A percentile compares a stretch with the other conserved stretches of the same genome.
phyloP scores from a whole-genome alignment of 2,113 vertebrate genomes.

The Tringa solitaria region DNA sequence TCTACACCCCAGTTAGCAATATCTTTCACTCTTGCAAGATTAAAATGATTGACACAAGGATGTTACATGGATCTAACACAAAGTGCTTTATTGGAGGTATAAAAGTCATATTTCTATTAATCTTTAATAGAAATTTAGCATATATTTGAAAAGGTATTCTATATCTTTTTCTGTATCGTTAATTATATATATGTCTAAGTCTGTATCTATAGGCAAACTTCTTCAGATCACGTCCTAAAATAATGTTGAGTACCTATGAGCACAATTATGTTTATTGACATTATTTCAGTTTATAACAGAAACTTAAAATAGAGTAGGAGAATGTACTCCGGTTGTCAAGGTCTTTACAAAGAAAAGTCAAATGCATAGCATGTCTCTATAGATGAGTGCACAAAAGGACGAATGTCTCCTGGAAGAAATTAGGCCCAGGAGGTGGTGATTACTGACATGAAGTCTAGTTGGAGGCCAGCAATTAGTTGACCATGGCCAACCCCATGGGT shows the following conservation, averaged over 20 bases:
- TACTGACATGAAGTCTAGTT: too few species aligned
- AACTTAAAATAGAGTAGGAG: neutral
- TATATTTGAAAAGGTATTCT: neutral
- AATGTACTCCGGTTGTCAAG: neutral
- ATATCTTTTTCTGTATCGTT: neutral
- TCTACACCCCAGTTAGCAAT: neutral
- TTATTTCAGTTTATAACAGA: neutral
- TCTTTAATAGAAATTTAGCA: neutral
- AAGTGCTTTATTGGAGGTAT: neutral
- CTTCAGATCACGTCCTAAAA: neutral
- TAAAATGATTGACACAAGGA: neutral
- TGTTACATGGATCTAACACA: rapidly evolving
- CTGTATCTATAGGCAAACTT: neutral
- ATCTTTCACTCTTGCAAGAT: neutral
- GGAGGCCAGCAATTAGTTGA: neutral
- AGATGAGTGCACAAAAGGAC: neutral
- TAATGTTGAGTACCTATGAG: neutral
- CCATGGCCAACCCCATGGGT: rapidly evolving
- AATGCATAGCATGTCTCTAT: neutral
- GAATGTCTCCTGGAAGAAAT: neutral
- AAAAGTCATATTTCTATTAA: neutral
- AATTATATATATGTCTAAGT: neutral
- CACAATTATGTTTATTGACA: neutral
- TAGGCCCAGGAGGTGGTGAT: too few species aligned
- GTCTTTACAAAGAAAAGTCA: neutral